These are phyloP conservation scores for Scolanthus callimorphus DNA, from an alignment of 92 coral and sea anemone species.

Conservation along the genomic window DNA sequence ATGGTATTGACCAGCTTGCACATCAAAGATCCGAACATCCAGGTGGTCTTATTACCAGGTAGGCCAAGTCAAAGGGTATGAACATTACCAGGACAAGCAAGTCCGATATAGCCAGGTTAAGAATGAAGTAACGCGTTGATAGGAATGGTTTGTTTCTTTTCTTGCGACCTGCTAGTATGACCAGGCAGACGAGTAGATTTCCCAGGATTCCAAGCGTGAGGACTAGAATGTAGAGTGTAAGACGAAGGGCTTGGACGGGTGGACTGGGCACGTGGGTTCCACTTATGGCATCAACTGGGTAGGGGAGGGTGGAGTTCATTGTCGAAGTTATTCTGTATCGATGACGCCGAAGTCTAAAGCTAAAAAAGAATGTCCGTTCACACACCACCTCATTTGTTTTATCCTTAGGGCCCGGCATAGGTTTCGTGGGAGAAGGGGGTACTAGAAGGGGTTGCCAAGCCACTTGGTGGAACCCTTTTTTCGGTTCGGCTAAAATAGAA, in stretches of 20 bases:
- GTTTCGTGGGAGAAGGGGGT: too few species aligned
- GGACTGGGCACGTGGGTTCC: too few species aligned
- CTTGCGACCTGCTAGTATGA: background rate
- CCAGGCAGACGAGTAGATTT: constrained; percentile 12
- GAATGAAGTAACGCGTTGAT: constrained; percentile 19
- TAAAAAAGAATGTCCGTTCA: too few species aligned
- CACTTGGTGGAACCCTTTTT: too few species aligned
- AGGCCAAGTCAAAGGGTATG: constrained; percentile 31
- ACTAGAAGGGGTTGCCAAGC: too few species aligned
- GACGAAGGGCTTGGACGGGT: constrained; percentile 22
- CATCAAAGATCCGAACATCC: constrained; percentile 25
- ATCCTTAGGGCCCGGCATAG: too few species aligned
- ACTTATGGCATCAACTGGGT: too few species aligned
- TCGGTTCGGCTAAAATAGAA: too few species aligned
- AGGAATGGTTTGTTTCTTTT: background rate
- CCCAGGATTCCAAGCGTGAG: constrained; percentile 14
- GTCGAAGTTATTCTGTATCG: too few species aligned
- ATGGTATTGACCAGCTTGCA: constrained; percentile 25
- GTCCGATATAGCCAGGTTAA: constrained; percentile 31
- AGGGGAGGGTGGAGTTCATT: too few species aligned
- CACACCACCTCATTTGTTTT: too few species aligned
- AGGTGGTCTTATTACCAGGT: background rate
- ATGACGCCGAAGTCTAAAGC: too few species aligned
- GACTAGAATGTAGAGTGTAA: constrained; percentile 6
- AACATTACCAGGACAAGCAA: constrained; percentile 26